Percentiles rank a stretch among this genome's conserved stretches.
Conservation (phyloP, 1,140 invertebrate genomes). For the Solen grandis region DNA sequence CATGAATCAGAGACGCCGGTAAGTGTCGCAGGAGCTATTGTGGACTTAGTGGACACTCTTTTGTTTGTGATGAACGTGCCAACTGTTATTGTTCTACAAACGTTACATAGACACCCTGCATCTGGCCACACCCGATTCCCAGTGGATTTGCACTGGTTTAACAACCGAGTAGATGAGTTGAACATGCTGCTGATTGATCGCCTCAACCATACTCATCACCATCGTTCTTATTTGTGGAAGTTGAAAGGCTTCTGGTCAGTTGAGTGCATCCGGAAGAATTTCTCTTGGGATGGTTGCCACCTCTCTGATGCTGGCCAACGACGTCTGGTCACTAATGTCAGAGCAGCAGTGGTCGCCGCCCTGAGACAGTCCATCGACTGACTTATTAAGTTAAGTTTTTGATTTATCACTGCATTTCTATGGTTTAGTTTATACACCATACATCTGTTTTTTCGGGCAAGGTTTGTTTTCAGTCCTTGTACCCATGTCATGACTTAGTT, state of each 20-base stretch:
- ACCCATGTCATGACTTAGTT: constrained; percentile 16
- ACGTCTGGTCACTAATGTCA: constrained; percentile 5
- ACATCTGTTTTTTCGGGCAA: background rate
- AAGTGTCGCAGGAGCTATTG: background rate
- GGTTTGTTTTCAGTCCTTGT: background rate
- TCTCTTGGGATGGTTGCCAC: constrained; percentile 22
- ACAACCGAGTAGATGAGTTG: constrained; percentile 17
- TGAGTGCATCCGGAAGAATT: background rate
- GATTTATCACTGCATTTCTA: background rate
- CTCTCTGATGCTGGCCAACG: background rate
- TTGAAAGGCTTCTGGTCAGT: constrained; percentile 33
- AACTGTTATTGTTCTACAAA: constrained; percentile 36
- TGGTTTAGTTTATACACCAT: constrained; percentile 13
- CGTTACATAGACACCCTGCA: background rate
- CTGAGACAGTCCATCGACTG: constrained; percentile 4
- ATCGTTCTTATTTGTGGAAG: constrained; percentile 22
- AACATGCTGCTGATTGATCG: background rate
- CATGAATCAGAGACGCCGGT: background rate
- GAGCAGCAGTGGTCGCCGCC: constrained; percentile 31
- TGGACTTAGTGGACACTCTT: constrained; percentile 24
- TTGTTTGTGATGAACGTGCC: background rate
- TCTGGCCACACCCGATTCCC: background rate
- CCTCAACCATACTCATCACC: background rate
- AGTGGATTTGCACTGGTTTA: constrained; percentile 17
- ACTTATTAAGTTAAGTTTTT: background rate